Evolutionary conservation across 2,113 vertebrate species (phyloP).

Genomic region (Notiomystis cincta): DNA sequence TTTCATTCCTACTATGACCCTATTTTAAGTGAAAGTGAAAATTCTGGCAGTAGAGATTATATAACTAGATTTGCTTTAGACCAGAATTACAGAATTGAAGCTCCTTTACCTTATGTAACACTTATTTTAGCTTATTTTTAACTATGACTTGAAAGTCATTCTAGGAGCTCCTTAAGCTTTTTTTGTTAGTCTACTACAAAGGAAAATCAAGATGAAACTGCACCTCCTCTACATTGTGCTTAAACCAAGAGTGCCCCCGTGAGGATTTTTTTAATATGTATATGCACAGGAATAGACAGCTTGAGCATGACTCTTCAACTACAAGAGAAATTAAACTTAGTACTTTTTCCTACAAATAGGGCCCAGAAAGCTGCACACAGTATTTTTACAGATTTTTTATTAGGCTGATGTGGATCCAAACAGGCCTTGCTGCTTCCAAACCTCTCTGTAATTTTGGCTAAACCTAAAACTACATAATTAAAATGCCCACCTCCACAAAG

Average conservation of each 20-base stretch:
- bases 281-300: neutral
- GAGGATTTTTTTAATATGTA: neutral
- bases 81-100: neutral
- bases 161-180: neutral
- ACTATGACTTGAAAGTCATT: neutral
- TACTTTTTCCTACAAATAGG: neutral
- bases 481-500: neutral
- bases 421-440: neutral
- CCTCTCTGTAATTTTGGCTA: neutral
- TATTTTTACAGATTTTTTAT: neutral
- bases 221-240: neutral
- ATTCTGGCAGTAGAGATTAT: neutral
- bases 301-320: neutral
- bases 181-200: neutral
- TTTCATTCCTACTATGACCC: neutral
- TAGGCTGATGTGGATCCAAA: neutral
- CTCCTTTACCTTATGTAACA: neutral
- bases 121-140: neutral
- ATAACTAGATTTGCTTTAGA: neutral
- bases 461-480: neutral
- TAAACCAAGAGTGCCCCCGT: constrained; percentile 32
- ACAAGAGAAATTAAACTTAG: neutral
- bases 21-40: neutral
- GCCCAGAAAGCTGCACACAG: neutral
- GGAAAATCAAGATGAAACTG: neutral